A percentile compares a stretch with the other conserved stretches of the same genome.
Evolutionary conservation across 2,797 vertebrate species (phyloP).

Genomic region (Myotis findleyi): DNA sequence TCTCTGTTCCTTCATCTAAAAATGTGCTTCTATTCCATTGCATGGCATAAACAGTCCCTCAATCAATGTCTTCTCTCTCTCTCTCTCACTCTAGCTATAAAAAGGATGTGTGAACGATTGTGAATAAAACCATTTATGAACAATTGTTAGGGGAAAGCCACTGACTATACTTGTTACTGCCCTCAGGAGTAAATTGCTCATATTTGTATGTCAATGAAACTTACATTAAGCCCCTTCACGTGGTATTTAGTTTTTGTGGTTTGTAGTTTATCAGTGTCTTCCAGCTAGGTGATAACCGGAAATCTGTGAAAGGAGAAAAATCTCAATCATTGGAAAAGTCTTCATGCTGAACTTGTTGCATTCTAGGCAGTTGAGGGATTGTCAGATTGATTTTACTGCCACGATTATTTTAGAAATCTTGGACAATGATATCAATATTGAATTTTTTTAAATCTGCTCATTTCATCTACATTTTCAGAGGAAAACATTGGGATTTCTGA

Average conservation of each 20-base stretch:
- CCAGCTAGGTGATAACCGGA: neutral
- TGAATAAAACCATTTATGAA: neutral
- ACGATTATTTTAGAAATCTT: slow-evolving; percentile 22
- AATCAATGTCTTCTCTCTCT: neutral
- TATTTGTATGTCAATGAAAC: neutral
- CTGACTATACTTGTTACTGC: neutral
- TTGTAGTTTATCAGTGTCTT: neutral
- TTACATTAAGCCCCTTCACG: neutral
- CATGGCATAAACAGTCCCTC: neutral
- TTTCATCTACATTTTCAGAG: neutral
- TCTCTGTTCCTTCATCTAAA: neutral
- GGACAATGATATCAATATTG: neutral
- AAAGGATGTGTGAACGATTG: neutral
- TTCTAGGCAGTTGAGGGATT: neutral
- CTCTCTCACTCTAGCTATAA: neutral
- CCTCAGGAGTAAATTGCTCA: neutral
- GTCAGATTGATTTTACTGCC: neutral
- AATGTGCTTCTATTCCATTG: accelerated
- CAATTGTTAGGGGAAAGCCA: neutral
- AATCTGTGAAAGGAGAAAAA: neutral
- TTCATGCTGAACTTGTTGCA: neutral
- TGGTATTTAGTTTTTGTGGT: neutral
- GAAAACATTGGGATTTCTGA: neutral
- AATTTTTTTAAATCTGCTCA: neutral
- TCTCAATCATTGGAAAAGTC: neutral